These are phyloP conservation scores for Rotaria magnacalcarata DNA, from an alignment of 2,888 invertebrate species.

Conservation along the genomic window DNA sequence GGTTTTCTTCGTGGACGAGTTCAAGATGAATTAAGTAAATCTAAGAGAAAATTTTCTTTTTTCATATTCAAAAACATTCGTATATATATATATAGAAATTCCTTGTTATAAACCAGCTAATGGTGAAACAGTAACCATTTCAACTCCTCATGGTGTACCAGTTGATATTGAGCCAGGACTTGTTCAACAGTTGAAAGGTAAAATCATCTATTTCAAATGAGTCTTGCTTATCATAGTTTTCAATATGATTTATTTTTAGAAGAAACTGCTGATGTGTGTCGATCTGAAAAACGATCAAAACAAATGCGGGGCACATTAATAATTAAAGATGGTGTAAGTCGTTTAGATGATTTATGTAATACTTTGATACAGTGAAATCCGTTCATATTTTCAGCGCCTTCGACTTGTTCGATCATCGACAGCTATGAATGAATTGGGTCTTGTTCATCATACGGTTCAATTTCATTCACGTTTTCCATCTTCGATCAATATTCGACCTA, in stretches of 20 bases:
- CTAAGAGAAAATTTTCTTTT: neutral
- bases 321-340: slow-evolving; percentile 39
- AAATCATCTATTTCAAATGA: neutral
- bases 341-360: neutral
- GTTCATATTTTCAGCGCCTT: slow-evolving; percentile 63
- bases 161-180: slow-evolving; percentile 72
- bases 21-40: slow-evolving; percentile 59
- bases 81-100: slow-evolving; percentile 63
- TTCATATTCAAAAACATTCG: neutral
- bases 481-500: neutral
- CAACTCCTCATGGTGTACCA: slow-evolving; percentile 78
- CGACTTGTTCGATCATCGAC: slow-evolving; percentile 81
- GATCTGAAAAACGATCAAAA: slow-evolving; percentile 39
- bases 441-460: slow-evolving; percentile 71
- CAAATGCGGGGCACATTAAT: slow-evolving; percentile 39
- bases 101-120: slow-evolving; percentile 94
- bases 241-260: neutral
- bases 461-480: slow-evolving; percentile 66
- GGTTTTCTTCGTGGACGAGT: slow-evolving; percentile 92
- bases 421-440: slow-evolving; percentile 77
- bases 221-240: neutral
- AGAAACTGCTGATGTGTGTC: slow-evolving; percentile 65
- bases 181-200: slow-evolving; percentile 55
- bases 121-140: slow-evolving; percentile 87
- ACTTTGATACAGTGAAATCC: neutral